Evolutionary conservation across 2,888 invertebrate genomes (phyloP).

Genomic region (Rambutsinella grinnellia): DNA sequence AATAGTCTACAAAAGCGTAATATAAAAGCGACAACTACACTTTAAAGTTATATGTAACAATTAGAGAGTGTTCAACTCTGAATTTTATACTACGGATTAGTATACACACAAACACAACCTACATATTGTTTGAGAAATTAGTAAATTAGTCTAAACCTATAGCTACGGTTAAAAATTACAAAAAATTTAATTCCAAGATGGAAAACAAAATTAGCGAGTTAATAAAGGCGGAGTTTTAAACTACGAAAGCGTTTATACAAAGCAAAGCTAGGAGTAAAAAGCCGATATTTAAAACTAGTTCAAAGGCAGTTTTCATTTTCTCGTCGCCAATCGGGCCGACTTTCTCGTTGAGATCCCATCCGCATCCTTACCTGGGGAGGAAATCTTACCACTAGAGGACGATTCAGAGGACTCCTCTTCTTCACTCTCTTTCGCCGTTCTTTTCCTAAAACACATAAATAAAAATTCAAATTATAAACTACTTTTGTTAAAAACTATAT

Average conservation of each 20-base stretch:
- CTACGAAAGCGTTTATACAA: not conserved
- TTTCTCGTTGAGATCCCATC: constrained; percentile 46
- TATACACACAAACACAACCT: too few relatives aligned
- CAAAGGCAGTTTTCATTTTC: constrained; percentile 28
- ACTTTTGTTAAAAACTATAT: not conserved
- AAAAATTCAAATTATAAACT: not conserved
- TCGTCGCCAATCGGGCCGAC: constrained; percentile 46
- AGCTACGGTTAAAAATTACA: too few relatives aligned
- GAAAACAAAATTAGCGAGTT: not conserved
- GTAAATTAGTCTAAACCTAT: too few relatives aligned
- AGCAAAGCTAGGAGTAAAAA: not conserved
- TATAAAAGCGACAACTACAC: too few relatives aligned
- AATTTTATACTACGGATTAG: too few relatives aligned
- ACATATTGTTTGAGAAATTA: too few relatives aligned
- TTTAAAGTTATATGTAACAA: too few relatives aligned
- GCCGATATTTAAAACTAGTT: not conserved
- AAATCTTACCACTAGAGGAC: not conserved
- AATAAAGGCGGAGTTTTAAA: not conserved
- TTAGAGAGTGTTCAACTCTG: too few relatives aligned
- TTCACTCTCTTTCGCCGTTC: constrained; percentile 20
- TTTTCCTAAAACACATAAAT: constrained; percentile 12
- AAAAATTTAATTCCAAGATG: too few relatives aligned
- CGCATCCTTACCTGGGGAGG: constrained; percentile 27
- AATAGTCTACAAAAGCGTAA: too few relatives aligned
- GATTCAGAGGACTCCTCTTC: constrained; percentile 7